phyloP scores from a whole-genome alignment of 2,888 invertebrate species.

The Marronus borbonicus region DNA sequence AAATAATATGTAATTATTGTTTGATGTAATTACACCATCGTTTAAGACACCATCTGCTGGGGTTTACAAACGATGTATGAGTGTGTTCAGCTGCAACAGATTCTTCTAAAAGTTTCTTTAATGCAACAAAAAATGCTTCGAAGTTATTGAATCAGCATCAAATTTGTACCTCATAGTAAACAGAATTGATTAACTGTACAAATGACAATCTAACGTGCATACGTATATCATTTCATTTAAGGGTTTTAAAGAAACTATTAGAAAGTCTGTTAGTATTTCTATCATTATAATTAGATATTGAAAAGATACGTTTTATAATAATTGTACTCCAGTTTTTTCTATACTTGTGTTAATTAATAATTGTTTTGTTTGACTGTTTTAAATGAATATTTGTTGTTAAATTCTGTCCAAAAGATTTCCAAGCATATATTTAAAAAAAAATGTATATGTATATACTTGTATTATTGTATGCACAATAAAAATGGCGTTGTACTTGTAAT shows the following conservation, averaged over 20 bases:
- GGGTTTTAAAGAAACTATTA: constrained; percentile 45
- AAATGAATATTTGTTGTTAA: constrained; percentile 70
- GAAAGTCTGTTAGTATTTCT: constrained; percentile 53
- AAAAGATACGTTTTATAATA: constrained; percentile 60
- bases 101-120: constrained; percentile 47
- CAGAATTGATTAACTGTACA: constrained; percentile 29
- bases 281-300: constrained; percentile 46
- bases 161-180: constrained; percentile 39
- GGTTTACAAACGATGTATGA: constrained; percentile 44
- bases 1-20: constrained; percentile 42
- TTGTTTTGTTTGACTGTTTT: constrained; percentile 69
- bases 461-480: constrained; percentile 73
- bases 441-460: constrained; percentile 73
- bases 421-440: constrained; percentile 70
- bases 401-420: constrained; percentile 71
- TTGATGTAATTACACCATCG: constrained; percentile 41
- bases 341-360: constrained; percentile 56
- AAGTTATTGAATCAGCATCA: not conserved
- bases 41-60: constrained; percentile 20
- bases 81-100: constrained; percentile 52
- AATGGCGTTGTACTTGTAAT: constrained; percentile 69
- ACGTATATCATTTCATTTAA: constrained; percentile 11
- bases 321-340: constrained; percentile 59
- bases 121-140: not conserved
- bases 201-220: constrained; percentile 42